Percentiles rank a stretch among this genome's conserved stretches.
These are phyloP conservation scores for Notiomystis cincta DNA, from an alignment of 2,113 vertebrate genomes.

Conservation along the genomic window DNA sequence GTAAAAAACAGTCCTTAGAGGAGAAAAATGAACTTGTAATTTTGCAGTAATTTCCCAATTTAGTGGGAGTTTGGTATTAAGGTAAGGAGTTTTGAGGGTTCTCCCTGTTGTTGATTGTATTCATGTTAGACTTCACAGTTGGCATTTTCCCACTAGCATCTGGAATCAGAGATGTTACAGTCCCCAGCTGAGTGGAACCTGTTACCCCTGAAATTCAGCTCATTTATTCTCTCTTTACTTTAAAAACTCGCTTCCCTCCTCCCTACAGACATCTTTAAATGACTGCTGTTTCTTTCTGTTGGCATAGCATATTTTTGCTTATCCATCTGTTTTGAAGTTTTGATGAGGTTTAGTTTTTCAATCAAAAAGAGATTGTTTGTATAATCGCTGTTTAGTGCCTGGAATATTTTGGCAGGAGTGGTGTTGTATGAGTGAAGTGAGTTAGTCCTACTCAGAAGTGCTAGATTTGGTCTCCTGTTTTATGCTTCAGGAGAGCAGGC, in stretches of 20 bases:
- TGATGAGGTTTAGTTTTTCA: constrained; percentile 51
- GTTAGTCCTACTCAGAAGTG: neutral
- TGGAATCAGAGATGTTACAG: neutral
- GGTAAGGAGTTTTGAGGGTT: neutral
- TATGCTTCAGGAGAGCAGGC: neutral
- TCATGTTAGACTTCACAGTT: neutral
- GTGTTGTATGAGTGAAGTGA: neutral
- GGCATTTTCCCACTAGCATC: neutral
- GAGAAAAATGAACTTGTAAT: constrained; percentile 4
- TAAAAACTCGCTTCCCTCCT: neutral
- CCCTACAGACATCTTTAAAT: constrained; percentile 26
- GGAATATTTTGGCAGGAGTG: constrained; percentile 19
- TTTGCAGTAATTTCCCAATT: neutral
- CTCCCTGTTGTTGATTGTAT: neutral
- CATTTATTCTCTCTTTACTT: constrained; percentile 2
- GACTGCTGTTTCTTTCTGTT: constrained; percentile 42
- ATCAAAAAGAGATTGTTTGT: constrained; percentile 47
- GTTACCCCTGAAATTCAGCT: constrained; percentile 42
- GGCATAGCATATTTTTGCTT: constrained; percentile 44
- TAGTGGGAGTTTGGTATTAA: neutral
- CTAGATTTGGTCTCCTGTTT: neutral
- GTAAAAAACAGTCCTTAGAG: constrained; percentile 6
- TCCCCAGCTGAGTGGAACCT: neutral
- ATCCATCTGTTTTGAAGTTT: constrained; percentile 60
- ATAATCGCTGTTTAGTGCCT: constrained; percentile 26